phyloP scores from a whole-genome alignment of 2,888 invertebrate species.

The Microctonus hyperodae region DNA sequence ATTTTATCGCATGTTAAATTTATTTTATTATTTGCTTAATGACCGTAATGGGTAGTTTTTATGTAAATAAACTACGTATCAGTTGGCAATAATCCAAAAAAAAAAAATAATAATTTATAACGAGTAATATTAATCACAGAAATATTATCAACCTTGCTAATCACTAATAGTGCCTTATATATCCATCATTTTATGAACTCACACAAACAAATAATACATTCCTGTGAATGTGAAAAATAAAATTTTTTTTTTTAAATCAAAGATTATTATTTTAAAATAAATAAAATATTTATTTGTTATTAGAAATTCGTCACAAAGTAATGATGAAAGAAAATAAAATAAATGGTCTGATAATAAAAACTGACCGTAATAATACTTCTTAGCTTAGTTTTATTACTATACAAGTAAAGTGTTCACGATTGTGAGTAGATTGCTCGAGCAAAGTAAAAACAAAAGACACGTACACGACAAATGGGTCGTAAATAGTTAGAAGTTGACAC shows the following conservation, averaged over 20 bases:
- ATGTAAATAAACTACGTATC: too few relatives aligned
- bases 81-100: not conserved
- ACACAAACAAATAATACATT: too few relatives aligned
- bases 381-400: not conserved
- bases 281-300: too few relatives aligned
- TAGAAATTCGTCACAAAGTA: too few relatives aligned
- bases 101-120: not conserved
- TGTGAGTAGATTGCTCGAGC: not conserved
- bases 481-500: conserved; percentile 8
- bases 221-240: too few relatives aligned
- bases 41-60: not conserved
- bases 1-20: not conserved
- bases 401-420: not conserved
- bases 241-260: too few relatives aligned
- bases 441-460: conserved; percentile 6
- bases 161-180: too few relatives aligned
- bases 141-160: too few relatives aligned
- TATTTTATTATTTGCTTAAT: not conserved
- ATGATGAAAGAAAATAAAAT: not conserved
- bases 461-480: conserved; percentile 8
- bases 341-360: not conserved
- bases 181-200: too few relatives aligned
- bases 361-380: not conserved
- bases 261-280: too few relatives aligned
- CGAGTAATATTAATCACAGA: not conserved